Conservation (phyloP, 2,888 invertebrate genomes). For the Megastigmus dorsalis region DNA sequence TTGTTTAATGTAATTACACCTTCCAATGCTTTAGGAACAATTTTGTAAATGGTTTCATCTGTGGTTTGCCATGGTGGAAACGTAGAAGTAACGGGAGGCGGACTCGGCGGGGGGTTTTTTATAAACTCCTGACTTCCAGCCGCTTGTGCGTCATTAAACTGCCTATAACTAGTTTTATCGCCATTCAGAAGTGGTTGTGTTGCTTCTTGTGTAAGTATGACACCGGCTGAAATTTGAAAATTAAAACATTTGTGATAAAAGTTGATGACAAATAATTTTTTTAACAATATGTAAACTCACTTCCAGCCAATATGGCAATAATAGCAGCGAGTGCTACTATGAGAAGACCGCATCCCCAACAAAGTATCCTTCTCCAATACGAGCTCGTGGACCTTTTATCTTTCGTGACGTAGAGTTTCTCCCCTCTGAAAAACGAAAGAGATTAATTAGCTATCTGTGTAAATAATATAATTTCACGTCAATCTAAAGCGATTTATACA, state of each 20-base stretch:
- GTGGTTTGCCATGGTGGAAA: slow-evolving; percentile 70
- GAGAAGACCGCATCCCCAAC: slow-evolving; percentile 82
- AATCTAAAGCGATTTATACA: slow-evolving; percentile 69
- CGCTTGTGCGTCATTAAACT: slow-evolving; percentile 78
- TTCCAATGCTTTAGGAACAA: slow-evolving; percentile 83
- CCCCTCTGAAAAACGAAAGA: slow-evolving; percentile 81
- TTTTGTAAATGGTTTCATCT: slow-evolving; percentile 65
- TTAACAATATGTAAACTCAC: slow-evolving; percentile 76
- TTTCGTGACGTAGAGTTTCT: slow-evolving; percentile 88
- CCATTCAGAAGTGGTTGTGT: slow-evolving; percentile 72
- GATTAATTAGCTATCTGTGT: background rate
- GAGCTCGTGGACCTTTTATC: slow-evolving; percentile 84
- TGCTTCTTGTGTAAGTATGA: slow-evolving; percentile 81
- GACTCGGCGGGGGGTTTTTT: slow-evolving; percentile 70
- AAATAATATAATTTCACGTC: background rate
- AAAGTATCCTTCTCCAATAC: slow-evolving; percentile 78
- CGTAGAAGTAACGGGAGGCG: slow-evolving; percentile 68
- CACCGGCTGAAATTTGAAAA: slow-evolving; percentile 79
- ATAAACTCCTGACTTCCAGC: slow-evolving; percentile 73
- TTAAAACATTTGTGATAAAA: background rate
- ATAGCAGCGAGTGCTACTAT: slow-evolving; percentile 81
- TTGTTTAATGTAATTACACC: slow-evolving; percentile 82
- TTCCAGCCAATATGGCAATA: slow-evolving; percentile 84
- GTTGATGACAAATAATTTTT: background rate
- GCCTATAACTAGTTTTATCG: slow-evolving; percentile 75